These are phyloP conservation scores for Sylvicola fuscatus DNA, from an alignment of 2,888 invertebrate genomes.

Conservation along the genomic window DNA sequence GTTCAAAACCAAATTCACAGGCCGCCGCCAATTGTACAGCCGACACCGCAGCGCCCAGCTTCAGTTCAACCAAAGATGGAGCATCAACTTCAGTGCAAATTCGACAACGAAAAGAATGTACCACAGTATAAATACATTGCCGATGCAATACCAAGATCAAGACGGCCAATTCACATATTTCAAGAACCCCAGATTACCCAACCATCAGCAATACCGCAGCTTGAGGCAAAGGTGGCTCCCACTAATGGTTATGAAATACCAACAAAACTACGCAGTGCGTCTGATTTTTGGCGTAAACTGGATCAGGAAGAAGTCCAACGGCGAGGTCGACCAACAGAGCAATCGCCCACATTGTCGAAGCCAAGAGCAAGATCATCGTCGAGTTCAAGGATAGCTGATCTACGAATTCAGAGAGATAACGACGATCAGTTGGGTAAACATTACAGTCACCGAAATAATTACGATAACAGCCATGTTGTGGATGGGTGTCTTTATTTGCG, in stretches of 20 bases:
- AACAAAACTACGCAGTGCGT: slow-evolving; percentile 27
- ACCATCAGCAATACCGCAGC: slow-evolving; percentile 24
- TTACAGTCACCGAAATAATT: slow-evolving; percentile 2
- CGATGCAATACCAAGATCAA: slow-evolving; percentile 49
- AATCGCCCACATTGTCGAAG: slow-evolving; percentile 11
- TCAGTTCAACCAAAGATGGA: slow-evolving; percentile 10
- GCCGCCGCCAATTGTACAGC: background rate
- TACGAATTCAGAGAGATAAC: slow-evolving; percentile 15
- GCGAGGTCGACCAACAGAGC: slow-evolving; percentile 14
- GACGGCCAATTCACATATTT: slow-evolving; percentile 49
- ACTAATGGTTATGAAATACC: slow-evolving; percentile 20
- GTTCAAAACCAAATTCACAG: slow-evolving; percentile 11
- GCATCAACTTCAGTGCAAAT: slow-evolving; percentile 3
- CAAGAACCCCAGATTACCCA: slow-evolving; percentile 15
- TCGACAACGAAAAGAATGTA: slow-evolving; percentile 2
- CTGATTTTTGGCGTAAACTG: slow-evolving; percentile 42
- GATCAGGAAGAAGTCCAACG: slow-evolving; percentile 30
- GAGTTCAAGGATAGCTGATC: slow-evolving; percentile 16
- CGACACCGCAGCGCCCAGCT: slow-evolving; percentile 15
- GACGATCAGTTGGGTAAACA: slow-evolving; percentile 6
- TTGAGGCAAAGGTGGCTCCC: slow-evolving; percentile 17
- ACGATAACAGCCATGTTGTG: slow-evolving; percentile 15
- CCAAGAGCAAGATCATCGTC: slow-evolving; percentile 22
- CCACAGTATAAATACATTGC: slow-evolving; percentile 43
- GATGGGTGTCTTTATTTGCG: slow-evolving; percentile 21